phyloP scores from a whole-genome alignment of 64 coral and sea anemone species.

The Montipora sp. region DNA sequence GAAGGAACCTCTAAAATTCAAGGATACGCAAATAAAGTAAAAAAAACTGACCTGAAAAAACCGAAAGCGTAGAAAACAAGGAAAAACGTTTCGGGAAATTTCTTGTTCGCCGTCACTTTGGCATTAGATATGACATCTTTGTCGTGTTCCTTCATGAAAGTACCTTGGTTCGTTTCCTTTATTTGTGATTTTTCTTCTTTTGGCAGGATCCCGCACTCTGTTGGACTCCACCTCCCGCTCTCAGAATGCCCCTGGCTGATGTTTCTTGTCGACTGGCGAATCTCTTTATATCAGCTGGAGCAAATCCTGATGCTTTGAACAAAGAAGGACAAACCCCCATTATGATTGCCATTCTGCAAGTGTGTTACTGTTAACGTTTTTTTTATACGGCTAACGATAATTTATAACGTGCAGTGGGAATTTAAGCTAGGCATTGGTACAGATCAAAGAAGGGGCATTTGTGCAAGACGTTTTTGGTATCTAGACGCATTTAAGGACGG shows the following conservation, averaged over 20 bases:
- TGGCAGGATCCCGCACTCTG: neutral
- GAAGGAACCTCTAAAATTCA: no score
- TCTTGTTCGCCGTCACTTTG: no score
- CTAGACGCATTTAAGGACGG: no score
- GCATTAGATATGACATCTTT: neutral
- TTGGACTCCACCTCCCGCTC: constrained; percentile 47
- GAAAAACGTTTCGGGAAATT: no score
- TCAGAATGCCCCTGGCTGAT: constrained; percentile 48
- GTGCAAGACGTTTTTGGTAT: no score
- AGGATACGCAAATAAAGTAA: no score
- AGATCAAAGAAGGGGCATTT: no score
- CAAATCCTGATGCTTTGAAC: constrained; percentile 61
- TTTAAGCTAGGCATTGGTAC: neutral
- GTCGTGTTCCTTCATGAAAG: neutral
- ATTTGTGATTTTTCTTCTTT: neutral
- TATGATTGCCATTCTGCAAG: constrained; percentile 88
- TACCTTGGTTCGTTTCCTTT: neutral
- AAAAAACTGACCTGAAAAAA: no score
- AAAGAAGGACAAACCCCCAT: constrained; percentile 76
- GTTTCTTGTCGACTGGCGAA: constrained; percentile 38
- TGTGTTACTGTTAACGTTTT: neutral
- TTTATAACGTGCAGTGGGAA: neutral
- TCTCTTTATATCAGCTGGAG: constrained; percentile 63
- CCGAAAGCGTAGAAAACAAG: no score
- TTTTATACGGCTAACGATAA: neutral